Conservation (phyloP, 2,797 vertebrate species). For the Rhinella marina region DNA sequence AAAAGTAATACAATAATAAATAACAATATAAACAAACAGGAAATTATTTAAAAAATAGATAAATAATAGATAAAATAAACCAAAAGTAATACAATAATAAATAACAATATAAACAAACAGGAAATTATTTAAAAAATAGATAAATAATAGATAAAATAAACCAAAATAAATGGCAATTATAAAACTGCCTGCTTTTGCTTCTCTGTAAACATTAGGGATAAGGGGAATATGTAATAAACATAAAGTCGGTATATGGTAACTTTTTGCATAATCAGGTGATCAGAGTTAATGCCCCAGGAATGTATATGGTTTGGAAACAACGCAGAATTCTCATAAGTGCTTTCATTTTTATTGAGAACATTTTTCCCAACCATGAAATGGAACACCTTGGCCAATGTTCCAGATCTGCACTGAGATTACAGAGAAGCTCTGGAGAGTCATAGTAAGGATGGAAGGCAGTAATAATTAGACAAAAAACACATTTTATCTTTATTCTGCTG, state of each 20-base stretch:
- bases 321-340: constrained; percentile 37
- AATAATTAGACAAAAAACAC: constrained; percentile 35
- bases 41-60: neutral
- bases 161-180: neutral
- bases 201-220: constrained; percentile 29
- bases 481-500: constrained; percentile 38
- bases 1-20: no score
- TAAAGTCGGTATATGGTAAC: constrained; percentile 22
- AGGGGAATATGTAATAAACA: constrained; percentile 19
- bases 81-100: neutral
- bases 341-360: constrained; percentile 47
- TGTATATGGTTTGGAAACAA: constrained; percentile 23
- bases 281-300: constrained; percentile 43
- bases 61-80: neutral
- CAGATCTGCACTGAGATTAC: constrained; percentile 25
- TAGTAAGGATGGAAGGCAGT: neutral
- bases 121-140: neutral
- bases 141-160: neutral
- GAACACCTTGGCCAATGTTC: constrained; percentile 43
- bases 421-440: constrained; percentile 28
- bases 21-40: no score
- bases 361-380: constrained; percentile 45
- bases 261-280: constrained; percentile 14
- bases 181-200: neutral
- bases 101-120: neutral